Base-by-base conservation (phyloP, 2,797 vertebrate species). In the Arrhamphus sclerolepis region DNA sequence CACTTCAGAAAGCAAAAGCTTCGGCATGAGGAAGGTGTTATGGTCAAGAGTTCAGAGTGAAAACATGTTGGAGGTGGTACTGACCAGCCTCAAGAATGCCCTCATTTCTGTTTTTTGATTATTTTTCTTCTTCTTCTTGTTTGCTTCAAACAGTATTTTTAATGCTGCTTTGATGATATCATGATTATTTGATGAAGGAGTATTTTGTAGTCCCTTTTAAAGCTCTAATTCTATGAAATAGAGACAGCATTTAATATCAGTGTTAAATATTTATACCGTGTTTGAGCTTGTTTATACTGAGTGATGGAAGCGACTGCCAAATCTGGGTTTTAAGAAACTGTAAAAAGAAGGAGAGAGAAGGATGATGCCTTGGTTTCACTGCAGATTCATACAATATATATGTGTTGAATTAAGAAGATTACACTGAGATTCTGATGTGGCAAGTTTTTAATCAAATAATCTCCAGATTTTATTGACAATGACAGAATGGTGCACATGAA, bases 221-320 rank as follows among this genome's bases (percentile, higher is more conserved):
- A 80, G 73, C 69, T 80, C 72, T 77, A 73, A 88, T 77, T 89
- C 65, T 76, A 57, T 69, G 78, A 81, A 82, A 80, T 46, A 39
- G 80, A 86, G 75, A 84, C 77, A 61, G 63, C 75, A 74, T 89
- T 88, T 89, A 82, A 85, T 78, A 87, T 87, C 75, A 79, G 54
- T 74, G 81, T 89, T 62, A 89, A 91, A 86, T 76, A 91, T 89
- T 85, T 73, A 89, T 86, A 28, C 59, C 7, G 28, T 4, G 13
- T 85, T 83, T 80, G 61, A 77, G 76, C 61, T 82, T 86, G 78
- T 89, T 90, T 86, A 81, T 79, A 49, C 62, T 46, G 63, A 71
- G 50, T 44, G 43, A 78, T 68, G 64, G 75, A 82, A 75, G 52
- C 8, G 4, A 46, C 64, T 57, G 70, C 61, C 57, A 76, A 75